phyloP scores from a whole-genome alignment of 2,888 invertebrate species.

The Plebejus melissa region DNA sequence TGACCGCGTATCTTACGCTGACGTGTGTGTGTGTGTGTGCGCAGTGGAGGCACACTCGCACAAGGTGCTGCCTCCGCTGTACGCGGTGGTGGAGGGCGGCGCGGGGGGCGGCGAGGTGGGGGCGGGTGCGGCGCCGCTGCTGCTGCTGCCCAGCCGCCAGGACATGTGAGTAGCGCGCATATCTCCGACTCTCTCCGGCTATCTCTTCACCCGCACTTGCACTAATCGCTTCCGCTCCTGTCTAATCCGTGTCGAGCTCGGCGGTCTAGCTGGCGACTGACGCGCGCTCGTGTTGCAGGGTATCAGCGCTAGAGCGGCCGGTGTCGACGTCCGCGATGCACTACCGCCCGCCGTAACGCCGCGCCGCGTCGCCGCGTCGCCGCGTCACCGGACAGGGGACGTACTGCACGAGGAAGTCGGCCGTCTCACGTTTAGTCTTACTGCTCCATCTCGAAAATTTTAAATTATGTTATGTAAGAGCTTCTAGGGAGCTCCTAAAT shows the following conservation, averaged over 20 bases:
- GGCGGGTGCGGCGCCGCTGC: constrained; percentile 44
- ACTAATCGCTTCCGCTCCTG: constrained; percentile 19
- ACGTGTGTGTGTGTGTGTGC: constrained; percentile 49
- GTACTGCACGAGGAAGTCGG: constrained; percentile 31
- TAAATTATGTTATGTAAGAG: neutral
- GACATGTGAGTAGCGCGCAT: constrained; percentile 54
- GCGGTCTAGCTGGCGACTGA: neutral
- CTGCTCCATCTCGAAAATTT: constrained; percentile 1
- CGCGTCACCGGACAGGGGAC: neutral
- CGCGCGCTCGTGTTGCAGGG: constrained; percentile 46
- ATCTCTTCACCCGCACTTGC: neutral
- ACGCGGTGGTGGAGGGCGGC: constrained; percentile 64
- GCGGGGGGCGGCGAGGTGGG: constrained; percentile 35
- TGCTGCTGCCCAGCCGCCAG: constrained; percentile 54
- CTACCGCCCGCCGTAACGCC: constrained; percentile 43
- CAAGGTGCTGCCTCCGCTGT: constrained; percentile 73
- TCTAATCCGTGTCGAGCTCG: constrained; percentile 7
- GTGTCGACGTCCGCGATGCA: constrained; percentile 39
- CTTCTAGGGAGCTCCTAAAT: neutral
- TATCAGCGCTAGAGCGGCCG: constrained; percentile 63
- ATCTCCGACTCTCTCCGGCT: neutral
- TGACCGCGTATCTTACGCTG: constrained; percentile 1
- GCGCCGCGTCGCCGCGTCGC: constrained; percentile 25
- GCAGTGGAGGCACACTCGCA: constrained; percentile 65
- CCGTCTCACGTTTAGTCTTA: neutral